A percentile compares a stretch with the other conserved stretches of the same genome.
Evolutionary conservation across 2,888 invertebrate species (phyloP).

Genomic region (Chrysina gloriosa): DNA sequence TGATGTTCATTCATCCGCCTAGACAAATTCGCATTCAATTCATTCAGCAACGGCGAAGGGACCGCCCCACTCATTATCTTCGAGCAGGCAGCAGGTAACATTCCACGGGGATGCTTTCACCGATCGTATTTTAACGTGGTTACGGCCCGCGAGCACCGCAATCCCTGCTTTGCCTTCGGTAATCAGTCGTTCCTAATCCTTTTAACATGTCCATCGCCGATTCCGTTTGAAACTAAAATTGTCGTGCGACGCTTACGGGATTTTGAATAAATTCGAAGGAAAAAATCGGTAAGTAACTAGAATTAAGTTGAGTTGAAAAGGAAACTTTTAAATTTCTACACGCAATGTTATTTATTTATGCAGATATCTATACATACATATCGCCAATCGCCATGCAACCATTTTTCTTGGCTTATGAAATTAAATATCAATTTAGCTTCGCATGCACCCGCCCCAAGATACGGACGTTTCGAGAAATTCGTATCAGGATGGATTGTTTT

Average conservation of each 20-base stretch:
- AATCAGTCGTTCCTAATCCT: constrained; percentile 56
- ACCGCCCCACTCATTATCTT: constrained; percentile 42
- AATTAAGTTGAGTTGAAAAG: no score
- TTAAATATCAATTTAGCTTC: constrained; percentile 32
- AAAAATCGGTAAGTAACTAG: neutral
- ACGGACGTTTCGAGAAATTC: neutral
- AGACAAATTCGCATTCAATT: constrained; percentile 3
- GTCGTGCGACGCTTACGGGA: no score
- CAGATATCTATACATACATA: constrained; percentile 1
- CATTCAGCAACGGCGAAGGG: constrained; percentile 15
- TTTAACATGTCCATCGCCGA: constrained; percentile 47
- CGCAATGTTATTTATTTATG: no score
- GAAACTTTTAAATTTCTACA: no score
- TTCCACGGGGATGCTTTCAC: neutral
- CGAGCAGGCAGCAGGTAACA: constrained; percentile 16
- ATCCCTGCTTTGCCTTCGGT: constrained; percentile 49
- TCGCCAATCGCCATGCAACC: neutral
- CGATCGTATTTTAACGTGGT: constrained; percentile 1
- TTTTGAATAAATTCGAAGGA: neutral
- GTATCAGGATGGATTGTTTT: no score
- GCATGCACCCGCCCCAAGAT: neutral
- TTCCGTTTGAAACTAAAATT: constrained; percentile 31
- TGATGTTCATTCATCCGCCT: constrained; percentile 17
- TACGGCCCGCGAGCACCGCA: constrained; percentile 36
- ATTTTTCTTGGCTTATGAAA: neutral